phyloP scores from a whole-genome alignment of 1,140 invertebrate genomes.

The Bathynomus jamesi region DNA sequence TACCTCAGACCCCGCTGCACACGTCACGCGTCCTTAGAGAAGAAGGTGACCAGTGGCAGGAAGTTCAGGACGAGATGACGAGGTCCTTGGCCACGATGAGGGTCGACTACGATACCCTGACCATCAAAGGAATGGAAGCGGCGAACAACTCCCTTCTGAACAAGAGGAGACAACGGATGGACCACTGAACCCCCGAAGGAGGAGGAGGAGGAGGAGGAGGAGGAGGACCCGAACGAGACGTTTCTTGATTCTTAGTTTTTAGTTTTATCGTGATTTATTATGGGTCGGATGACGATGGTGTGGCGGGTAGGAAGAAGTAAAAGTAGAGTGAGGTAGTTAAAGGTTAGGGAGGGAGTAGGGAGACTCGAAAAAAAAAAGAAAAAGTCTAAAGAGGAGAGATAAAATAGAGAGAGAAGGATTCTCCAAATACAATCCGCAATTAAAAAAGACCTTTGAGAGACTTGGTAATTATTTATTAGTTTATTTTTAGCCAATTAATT shows the following conservation, averaged over 20 bases:
- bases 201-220: not conserved
- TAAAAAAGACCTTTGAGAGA: no score
- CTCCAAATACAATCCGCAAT: no score
- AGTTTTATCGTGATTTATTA: no score
- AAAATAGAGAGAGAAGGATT: not conserved
- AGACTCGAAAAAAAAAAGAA: not conserved
- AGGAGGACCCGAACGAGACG: no score
- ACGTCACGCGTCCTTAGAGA: constrained; percentile 79
- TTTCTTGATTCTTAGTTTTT: no score
- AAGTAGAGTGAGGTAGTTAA: no score
- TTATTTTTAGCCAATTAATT: no score
- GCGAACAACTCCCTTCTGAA: constrained; percentile 84
- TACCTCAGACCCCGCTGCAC: constrained; percentile 87
- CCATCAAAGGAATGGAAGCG: constrained; percentile 79
- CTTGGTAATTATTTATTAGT: no score
- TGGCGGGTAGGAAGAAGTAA: not conserved
- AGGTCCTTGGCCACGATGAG: constrained; percentile 92
- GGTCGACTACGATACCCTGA: constrained; percentile 61
- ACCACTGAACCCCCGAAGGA: not conserved
- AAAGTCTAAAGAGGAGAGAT: not conserved
- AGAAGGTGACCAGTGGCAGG: constrained; percentile 84
- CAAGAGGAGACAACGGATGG: constrained; percentile 55
- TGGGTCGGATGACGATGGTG: not conserved
- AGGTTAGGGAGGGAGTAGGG: not conserved
- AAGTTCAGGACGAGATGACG: constrained; percentile 98